Base-by-base conservation (phyloP, 2,113 vertebrate genomes). In the Phrynosoma platyrhinos region DNA sequence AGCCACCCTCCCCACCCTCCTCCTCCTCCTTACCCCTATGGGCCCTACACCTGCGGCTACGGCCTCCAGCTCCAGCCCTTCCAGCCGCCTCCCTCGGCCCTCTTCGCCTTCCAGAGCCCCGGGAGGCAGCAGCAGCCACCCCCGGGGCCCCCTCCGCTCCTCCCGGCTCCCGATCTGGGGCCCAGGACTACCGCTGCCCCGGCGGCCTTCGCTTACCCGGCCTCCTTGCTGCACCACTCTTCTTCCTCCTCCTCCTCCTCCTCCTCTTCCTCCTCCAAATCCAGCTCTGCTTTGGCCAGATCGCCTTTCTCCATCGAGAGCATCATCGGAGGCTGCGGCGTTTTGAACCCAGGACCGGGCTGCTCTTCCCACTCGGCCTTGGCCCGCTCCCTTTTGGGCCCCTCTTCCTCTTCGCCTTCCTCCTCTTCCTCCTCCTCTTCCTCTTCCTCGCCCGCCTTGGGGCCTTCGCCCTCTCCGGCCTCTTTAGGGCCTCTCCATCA, bases 281-380 rank as follows among this genome's bases (percentile, higher is more conserved):
- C 93, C 95, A 87, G 92, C 88, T 95, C 96, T 2, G 96, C 97
- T 36, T 95, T 93, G 91, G 97, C 98, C 88, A 94, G 97, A 14
- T 98, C 98, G 0, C 96, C 98, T 47, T 98, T 98, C 96, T 98
- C 98, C 95, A 98, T 98, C 92, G 98, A 98, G 93, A 98, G 98
- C 90, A 97, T 98, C 93, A 98, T 98, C 90, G 98, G 98, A 1
- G 96, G 97, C 80, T 94, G 97, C 32, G 47, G 47, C 47, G 47
- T 47, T 47, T 88, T 97, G 76, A 97, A 96, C 92, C 95, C 97
- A 7, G 92, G 96, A 5, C 97, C 23, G 23, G 25, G 93, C 92
- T 97, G 95, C 87, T 95, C 94, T n/a, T 97, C 97, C 21, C 97
- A 98, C 96, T 97, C 97, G 23, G 96, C 97, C 6, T 95, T 98